Evolutionary conservation across 35 echinoderm and acorn worm genomes (phyloP).

Genomic region (Apostichopus californicus): DNA sequence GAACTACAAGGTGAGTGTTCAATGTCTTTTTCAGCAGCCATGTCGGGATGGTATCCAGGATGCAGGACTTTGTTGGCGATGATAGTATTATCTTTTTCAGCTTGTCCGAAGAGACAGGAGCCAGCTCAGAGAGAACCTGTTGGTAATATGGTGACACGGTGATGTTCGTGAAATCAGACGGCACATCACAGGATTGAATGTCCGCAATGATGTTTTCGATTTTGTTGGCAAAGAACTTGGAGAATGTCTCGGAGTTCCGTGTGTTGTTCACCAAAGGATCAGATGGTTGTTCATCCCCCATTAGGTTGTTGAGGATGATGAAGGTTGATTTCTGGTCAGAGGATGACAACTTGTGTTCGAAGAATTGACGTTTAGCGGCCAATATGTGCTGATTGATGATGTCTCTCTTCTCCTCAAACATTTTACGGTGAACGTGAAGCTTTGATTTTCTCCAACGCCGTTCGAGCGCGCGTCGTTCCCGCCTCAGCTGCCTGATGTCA

Average conservation of each 20-base stretch:
- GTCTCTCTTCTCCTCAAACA: constrained; percentile 27
- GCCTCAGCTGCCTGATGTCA: constrained; percentile 5
- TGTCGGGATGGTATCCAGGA: constrained; percentile 20
- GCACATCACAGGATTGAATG: background rate
- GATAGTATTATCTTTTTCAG: constrained; percentile 10
- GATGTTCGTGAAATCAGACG: background rate
- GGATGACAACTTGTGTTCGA: constrained; percentile 13
- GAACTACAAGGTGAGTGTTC: background rate
- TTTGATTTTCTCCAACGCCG: constrained; percentile 44
- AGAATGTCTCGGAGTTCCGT: background rate
- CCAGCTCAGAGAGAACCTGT: background rate
- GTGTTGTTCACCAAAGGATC: too few species aligned
- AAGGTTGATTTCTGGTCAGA: constrained; percentile 6
- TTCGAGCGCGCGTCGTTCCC: background rate
- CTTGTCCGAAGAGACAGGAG: background rate
- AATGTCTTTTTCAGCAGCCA: constrained; percentile 16
- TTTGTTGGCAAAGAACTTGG: background rate
- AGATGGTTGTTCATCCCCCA: constrained; percentile 6
- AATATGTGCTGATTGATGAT: background rate
- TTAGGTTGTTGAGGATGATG: background rate
- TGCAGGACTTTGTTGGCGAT: constrained; percentile 31
- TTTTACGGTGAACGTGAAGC: constrained; percentile 31
- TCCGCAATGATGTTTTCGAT: background rate
- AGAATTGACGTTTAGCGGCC: background rate
- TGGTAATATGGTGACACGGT: background rate